These are phyloP conservation scores for Nerophis ophidion DNA, from an alignment of 2,113 vertebrate species.

Conservation along the genomic window DNA sequence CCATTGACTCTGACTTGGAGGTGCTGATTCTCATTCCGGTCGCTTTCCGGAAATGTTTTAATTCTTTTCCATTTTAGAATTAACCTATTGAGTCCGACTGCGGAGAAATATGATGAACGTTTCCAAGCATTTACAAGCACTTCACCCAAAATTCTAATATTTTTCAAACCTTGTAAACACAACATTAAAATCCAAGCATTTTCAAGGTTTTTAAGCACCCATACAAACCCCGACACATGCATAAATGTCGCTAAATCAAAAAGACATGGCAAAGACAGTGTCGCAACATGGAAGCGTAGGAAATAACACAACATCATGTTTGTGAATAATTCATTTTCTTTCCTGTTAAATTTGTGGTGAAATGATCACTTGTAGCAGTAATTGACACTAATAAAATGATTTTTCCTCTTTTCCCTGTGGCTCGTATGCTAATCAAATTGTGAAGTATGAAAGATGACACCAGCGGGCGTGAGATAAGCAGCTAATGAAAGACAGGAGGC, in stretches of 20 bases:
- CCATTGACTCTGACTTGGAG: too few species aligned
- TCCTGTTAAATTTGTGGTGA: constrained; percentile 42
- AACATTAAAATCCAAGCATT: too few species aligned
- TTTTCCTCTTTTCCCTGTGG: constrained; percentile 42
- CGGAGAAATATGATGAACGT: too few species aligned
- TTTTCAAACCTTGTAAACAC: too few species aligned
- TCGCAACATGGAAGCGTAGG: not conserved
- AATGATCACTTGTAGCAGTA: constrained; percentile 68
- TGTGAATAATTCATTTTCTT: constrained; percentile 59
- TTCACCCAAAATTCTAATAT: too few species aligned
- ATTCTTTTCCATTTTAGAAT: too few species aligned
- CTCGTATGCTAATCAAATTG: constrained; percentile 70
- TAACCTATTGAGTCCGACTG: too few species aligned
- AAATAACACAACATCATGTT: constrained; percentile 30
- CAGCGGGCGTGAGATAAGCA: constrained; percentile 60
- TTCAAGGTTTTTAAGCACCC: too few species aligned
- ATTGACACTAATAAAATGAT: constrained; percentile 69
- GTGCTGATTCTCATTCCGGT: too few species aligned
- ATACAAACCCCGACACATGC: not conserved
- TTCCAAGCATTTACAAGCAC: too few species aligned
- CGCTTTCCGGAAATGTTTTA: too few species aligned
- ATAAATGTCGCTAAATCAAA: constrained; percentile 15
- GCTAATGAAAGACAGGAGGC: constrained; percentile 63
- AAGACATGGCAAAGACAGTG: not conserved
- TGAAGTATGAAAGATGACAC: constrained; percentile 73